Conservation (phyloP, 2,113 vertebrate genomes). For the Motacilla tschutschensis region DNA sequence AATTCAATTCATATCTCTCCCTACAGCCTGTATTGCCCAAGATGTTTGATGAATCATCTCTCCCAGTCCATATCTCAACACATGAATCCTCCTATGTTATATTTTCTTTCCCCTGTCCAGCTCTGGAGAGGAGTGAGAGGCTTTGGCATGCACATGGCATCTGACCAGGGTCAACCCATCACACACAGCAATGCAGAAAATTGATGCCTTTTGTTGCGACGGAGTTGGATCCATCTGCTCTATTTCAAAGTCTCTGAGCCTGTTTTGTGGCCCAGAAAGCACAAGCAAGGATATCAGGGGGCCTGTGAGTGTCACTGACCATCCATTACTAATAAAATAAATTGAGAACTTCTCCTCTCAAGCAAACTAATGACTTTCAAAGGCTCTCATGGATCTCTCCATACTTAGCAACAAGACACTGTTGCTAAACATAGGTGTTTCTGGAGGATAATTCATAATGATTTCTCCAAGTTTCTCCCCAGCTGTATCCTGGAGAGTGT, state of each 20-base stretch:
- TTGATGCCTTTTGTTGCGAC: neutral
- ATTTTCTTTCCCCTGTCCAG: neutral
- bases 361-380: neutral
- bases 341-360: neutral
- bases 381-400: neutral
- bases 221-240: neutral
- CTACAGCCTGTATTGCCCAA: neutral
- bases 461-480: neutral
- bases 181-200: neutral
- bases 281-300: neutral
- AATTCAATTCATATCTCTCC: neutral
- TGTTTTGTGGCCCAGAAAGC: neutral
- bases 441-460: neutral
- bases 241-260: neutral
- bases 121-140: neutral
- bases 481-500: neutral
- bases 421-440: neutral
- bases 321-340: neutral
- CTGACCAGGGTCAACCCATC: neutral
- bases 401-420: neutral
- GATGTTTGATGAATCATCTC: neutral
- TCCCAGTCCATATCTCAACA: neutral
- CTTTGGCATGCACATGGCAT: neutral
- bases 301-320: neutral
- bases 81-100: neutral